phyloP scores from a whole-genome alignment of 2,888 invertebrate genomes.

The Philopedon plagiatum region DNA sequence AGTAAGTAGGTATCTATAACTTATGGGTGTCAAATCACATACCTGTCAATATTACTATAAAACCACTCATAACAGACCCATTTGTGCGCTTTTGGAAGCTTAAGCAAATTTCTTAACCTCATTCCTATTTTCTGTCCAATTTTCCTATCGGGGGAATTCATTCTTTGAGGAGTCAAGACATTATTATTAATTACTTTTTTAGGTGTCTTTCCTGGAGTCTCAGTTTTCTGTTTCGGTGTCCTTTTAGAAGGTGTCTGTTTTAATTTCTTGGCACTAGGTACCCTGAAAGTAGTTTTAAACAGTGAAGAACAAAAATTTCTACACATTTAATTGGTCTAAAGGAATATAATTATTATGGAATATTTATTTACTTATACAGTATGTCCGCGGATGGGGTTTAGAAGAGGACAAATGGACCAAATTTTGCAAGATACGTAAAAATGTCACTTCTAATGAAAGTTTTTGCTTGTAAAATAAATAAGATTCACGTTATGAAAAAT shows the following conservation, averaged over 20 bases:
- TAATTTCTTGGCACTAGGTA: conserved; percentile 79
- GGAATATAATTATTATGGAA: too few relatives aligned
- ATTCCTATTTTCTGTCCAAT: conserved; percentile 92
- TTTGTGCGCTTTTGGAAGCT: conserved; percentile 98
- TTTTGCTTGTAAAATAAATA: too few relatives aligned
- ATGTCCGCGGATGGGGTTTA: too few relatives aligned
- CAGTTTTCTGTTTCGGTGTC: conserved; percentile 55
- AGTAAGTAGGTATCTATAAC: background rate
- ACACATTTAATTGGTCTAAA: too few relatives aligned
- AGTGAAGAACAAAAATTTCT: too few relatives aligned
- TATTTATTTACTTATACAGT: too few relatives aligned
- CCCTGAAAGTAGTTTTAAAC: conserved; percentile 68
- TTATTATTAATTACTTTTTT: conserved; percentile 56
- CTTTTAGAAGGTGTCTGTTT: conserved; percentile 70
- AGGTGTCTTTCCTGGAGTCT: conserved; percentile 63
- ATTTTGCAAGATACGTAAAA: too few relatives aligned
- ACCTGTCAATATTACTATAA: conserved; percentile 96
- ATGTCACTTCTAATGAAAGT: too few relatives aligned
- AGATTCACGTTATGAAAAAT: too few relatives aligned
- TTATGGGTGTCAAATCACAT: conserved; percentile 1
- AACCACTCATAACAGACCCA: conserved; percentile 99
- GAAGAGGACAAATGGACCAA: too few relatives aligned
- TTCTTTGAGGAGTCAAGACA: conserved; percentile 67
- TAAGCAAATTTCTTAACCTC: conserved; percentile 90
- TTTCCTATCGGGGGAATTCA: conserved; percentile 81